Evolutionary conservation across 2,888 invertebrate species (phyloP), one percentile per base, ranked within the genome.

Genomic region (Eristalis arbustorum): DNA sequence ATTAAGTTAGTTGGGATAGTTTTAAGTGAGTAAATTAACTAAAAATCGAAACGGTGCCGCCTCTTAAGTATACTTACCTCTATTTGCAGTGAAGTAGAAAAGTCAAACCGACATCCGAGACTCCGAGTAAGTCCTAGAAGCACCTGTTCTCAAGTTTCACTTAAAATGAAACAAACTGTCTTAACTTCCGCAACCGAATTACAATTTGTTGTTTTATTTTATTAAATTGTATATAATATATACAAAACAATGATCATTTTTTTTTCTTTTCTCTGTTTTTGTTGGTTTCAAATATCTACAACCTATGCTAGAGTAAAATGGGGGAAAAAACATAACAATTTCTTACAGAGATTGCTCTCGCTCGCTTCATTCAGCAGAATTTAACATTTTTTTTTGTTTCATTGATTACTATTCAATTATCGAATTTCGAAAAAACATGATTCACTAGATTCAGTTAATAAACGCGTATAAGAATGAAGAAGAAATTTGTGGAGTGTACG

Each of bases 111-210:
- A n/a, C n/a, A n/a, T n/a, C n/a, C n/a, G n/a, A n/a, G n/a, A n/a
- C n/a, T n/a, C n/a, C n/a, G n/a, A n/a, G n/a, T n/a, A n/a, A n/a
- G n/a, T n/a, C n/a, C n/a, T n/a, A n/a, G n/a, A n/a, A n/a, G n/a
- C n/a, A n/a, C n/a, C n/a, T n/a, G n/a, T n/a, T n/a, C n/a, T n/a
- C n/a, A n/a, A n/a, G n/a, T n/a, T n/a, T 28, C 28, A 28, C 28
- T 28, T 31, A 31, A 25, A 57, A 57, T 40, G 4, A n/a, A 62
- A 72, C 31, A 3, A 31, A 66, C 6, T 18, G 2, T 11, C 49
- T 14, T 66, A 59, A 61, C 72, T 72, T 87, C 87, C 87, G 83
- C 83, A 87, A 87, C 87, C 87, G 78, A 87, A 83, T 87, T 87
- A 87, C 78, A 87, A 25, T 25, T 83, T 83, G 78, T 83, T 61